Conservation (phyloP, 2,888 invertebrate genomes). For the Euspilapteryx auroguttella region DNA sequence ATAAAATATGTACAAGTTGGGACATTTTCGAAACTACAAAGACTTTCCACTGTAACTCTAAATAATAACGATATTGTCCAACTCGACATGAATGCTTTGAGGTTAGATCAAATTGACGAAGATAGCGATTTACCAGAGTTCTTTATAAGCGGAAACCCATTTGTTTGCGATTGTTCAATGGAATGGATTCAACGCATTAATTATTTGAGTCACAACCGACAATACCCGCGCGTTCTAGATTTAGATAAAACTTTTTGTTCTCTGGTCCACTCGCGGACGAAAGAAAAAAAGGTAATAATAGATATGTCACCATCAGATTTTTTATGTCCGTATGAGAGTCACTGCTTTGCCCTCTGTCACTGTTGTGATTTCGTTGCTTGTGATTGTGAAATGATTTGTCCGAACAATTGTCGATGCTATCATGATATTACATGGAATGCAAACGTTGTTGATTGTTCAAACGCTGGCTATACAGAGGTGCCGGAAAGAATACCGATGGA, state of each 20-base stretch:
- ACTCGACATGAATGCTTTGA: constrained; percentile 73
- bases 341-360: constrained; percentile 86
- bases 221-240: constrained; percentile 79
- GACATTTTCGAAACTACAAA: constrained; percentile 69
- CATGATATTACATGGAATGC: constrained; percentile 84
- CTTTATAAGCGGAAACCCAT: constrained; percentile 81
- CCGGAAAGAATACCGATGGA: constrained; percentile 86
- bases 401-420: constrained; percentile 81
- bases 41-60: constrained; percentile 72
- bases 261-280: constrained; percentile 67
- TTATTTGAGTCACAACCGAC: constrained; percentile 72
- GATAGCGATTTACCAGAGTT: constrained; percentile 76
- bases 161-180: constrained; percentile 85
- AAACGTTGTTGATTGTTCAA: constrained; percentile 82
- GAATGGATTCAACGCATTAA: constrained; percentile 84
- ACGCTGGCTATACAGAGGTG: constrained; percentile 70
- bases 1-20: constrained; percentile 70
- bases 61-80: constrained; percentile 74
- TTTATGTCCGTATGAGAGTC: constrained; percentile 78
- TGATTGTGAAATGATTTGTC: constrained; percentile 91
- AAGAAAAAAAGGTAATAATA: constrained; percentile 72
- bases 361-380: constrained; percentile 90
- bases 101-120: constrained; percentile 66
- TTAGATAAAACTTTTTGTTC: constrained; percentile 76
- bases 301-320: constrained; percentile 75